phyloP scores from a whole-genome alignment of 1,140 invertebrate genomes.

The Drosophila gunungcola region DNA sequence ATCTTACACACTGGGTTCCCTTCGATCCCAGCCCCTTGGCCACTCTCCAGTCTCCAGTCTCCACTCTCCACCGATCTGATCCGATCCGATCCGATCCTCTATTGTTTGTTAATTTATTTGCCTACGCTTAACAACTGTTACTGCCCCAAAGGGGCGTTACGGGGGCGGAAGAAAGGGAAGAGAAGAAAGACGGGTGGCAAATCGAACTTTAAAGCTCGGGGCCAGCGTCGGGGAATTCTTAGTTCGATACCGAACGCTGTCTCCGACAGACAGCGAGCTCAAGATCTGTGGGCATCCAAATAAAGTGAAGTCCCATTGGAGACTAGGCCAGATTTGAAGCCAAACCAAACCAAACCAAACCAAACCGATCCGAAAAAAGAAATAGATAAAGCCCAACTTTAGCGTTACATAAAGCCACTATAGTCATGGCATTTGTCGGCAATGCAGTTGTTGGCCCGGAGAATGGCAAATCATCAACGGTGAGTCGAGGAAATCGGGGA shows the following conservation, averaged over 20 bases:
- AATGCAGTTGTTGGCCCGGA: constrained; percentile 24
- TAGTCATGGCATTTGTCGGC: constrained; percentile 24
- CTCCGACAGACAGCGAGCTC: constrained; percentile 4
- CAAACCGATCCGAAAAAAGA: background rate
- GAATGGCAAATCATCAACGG: constrained; percentile 37
- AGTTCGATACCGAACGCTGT: constrained; percentile 39
- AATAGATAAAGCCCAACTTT: background rate
- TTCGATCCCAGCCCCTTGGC: background rate
- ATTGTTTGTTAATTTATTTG: constrained; percentile 48
- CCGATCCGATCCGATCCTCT: background rate
- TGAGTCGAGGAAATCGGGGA: constrained; percentile 16
- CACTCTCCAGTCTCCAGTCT: background rate
- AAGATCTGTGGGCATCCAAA: constrained; percentile 3
- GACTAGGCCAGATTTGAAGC: background rate
- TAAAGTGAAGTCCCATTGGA: background rate
- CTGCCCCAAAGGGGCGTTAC: background rate
- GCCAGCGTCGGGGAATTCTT: constrained; percentile 25
- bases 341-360: background rate
- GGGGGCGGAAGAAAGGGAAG: constrained; percentile 1
- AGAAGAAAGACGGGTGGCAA: constrained; percentile 7
- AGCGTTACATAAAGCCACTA: constrained; percentile 27
- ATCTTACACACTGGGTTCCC: background rate
- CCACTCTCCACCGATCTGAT: too few relatives aligned
- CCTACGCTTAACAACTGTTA: constrained; percentile 24
- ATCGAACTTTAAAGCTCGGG: constrained; percentile 51